These are phyloP conservation scores for Poliocrania exsul DNA, from an alignment of 2,797 vertebrate genomes.

Conservation along the genomic window DNA sequence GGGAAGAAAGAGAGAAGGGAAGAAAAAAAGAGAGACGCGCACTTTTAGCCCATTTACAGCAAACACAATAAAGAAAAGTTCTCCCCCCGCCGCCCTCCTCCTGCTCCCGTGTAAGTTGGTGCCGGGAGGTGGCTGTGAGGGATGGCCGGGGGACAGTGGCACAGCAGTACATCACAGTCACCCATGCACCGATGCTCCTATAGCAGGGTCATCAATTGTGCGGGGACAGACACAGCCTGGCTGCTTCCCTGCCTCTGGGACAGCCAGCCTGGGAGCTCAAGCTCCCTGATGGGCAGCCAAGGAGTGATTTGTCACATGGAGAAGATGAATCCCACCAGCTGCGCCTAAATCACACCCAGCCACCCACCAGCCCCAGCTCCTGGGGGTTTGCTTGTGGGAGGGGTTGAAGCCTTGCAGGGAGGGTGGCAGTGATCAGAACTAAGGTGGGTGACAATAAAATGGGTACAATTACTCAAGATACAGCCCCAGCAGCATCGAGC, in stretches of 20 bases:
- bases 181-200: not conserved
- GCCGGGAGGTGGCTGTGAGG: constrained; percentile 18
- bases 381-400: not conserved
- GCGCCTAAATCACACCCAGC: constrained; percentile 53
- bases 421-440: not conserved
- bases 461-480: not conserved
- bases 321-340: not conserved
- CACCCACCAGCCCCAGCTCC: not conserved
- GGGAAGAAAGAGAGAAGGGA: constrained; percentile 56
- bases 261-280: constrained; percentile 21
- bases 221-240: not conserved
- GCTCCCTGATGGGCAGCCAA: not conserved
- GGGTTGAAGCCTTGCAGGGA: not conserved
- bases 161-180: constrained; percentile 54
- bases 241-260: constrained; percentile 40
- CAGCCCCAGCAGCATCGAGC: not conserved
- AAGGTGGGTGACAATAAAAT: not conserved
- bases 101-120: not conserved
- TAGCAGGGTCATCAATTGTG: constrained; percentile 24
- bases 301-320: constrained; percentile 39
- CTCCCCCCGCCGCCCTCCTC: not conserved
- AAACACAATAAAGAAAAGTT: constrained; percentile 46
- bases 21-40: constrained; percentile 34
- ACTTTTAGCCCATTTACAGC: constrained; percentile 55
- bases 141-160: not conserved